Percentiles rank a stretch among this genome's conserved stretches.
These are phyloP conservation scores for Cinara cedri DNA, from an alignment of 2,888 invertebrate genomes.

Conservation along the genomic window DNA sequence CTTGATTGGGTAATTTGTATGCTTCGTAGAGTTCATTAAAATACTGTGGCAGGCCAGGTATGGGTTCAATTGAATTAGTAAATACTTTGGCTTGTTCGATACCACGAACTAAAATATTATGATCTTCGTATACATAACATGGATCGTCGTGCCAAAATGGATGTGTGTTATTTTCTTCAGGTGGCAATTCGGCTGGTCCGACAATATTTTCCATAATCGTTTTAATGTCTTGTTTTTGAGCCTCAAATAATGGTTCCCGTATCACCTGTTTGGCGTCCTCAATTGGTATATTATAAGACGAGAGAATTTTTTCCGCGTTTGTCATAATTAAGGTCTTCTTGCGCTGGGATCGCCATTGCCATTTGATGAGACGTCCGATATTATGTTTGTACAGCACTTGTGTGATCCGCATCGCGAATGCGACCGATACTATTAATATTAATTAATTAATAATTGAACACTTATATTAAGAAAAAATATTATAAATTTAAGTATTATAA, in stretches of 20 bases:
- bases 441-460: neutral
- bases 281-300: constrained; percentile 41
- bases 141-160: constrained; percentile 60
- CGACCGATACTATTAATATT: neutral
- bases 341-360: constrained; percentile 57
- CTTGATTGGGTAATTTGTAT: constrained; percentile 32
- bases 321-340: constrained; percentile 47
- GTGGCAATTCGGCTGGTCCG: constrained; percentile 27
- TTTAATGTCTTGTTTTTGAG: constrained; percentile 28
- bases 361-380: constrained; percentile 54
- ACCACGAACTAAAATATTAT: constrained; percentile 75
- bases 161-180: constrained; percentile 38
- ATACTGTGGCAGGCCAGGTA: constrained; percentile 69
- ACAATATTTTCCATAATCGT: constrained; percentile 15
- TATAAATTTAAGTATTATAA: neutral
- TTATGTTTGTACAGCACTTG: constrained; percentile 52
- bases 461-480: neutral
- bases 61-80: constrained; percentile 75
- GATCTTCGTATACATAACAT: constrained; percentile 69
- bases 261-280: constrained; percentile 38
- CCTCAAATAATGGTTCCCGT: constrained; percentile 42
- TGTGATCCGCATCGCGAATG: constrained; percentile 48
- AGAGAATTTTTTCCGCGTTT: constrained; percentile 42
- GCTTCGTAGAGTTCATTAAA: constrained; percentile 64
- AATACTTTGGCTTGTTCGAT: constrained; percentile 77